These are phyloP conservation scores for Drosophila neoperkinsi DNA, from an alignment of 2,888 invertebrate species.

Conservation along the genomic window DNA sequence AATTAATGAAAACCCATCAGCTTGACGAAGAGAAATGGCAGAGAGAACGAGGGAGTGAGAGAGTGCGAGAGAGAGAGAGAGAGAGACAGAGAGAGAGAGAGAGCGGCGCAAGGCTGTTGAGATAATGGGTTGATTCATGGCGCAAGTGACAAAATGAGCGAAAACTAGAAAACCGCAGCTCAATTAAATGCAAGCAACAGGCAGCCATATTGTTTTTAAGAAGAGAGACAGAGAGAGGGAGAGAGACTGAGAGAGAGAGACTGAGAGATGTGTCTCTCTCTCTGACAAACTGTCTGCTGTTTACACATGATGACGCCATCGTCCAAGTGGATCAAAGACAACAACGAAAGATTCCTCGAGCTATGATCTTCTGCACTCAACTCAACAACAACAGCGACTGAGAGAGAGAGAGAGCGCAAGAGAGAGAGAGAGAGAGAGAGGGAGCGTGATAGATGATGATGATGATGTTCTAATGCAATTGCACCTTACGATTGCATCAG, in stretches of 20 bases:
- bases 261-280: neutral
- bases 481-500: slow-evolving; percentile 67
- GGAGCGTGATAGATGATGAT: neutral
- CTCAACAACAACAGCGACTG: neutral
- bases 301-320: slow-evolving; percentile 35
- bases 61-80: neutral
- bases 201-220: slow-evolving; percentile 9
- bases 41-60: too few relatives aligned
- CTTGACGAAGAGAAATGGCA: neutral
- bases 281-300: slow-evolving; percentile 28
- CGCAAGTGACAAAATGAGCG: slow-evolving; percentile 12
- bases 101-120: slow-evolving; percentile 36
- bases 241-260: neutral
- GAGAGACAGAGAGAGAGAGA: neutral
- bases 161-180: slow-evolving; percentile 11
- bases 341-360: slow-evolving; percentile 22
- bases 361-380: slow-evolving; percentile 1
- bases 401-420: slow-evolving; percentile 13
- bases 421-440: neutral
- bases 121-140: slow-evolving; percentile 49
- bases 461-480: slow-evolving; percentile 41
- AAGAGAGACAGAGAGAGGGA: neutral
- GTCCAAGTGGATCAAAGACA: slow-evolving; percentile 13
- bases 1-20: neutral
- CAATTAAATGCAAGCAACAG: slow-evolving; percentile 1